Percentiles rank a stretch among this genome's conserved stretches.
Evolutionary conservation across 1,140 invertebrate genomes (phyloP).

Genomic region (Zeugodacus cucurbitae): DNA sequence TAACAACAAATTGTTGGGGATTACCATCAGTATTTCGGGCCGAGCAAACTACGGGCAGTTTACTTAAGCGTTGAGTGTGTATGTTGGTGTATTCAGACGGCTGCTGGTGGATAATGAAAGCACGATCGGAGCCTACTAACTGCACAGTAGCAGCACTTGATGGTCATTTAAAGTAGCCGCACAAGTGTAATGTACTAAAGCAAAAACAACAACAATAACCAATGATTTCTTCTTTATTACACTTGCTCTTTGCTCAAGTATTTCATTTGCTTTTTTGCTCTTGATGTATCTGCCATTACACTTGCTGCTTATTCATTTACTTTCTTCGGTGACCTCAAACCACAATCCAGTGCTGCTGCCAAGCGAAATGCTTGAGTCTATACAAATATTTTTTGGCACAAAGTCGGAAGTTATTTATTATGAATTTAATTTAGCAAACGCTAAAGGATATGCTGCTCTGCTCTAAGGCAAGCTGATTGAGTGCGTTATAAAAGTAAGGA

Average conservation of each 20-base stretch:
- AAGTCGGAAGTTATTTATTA: slow-evolving; percentile 23
- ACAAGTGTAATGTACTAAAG: neutral
- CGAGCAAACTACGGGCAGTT: neutral
- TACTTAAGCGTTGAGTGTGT: neutral
- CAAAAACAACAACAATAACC: neutral
- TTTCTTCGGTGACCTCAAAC: neutral
- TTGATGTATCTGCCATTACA: neutral
- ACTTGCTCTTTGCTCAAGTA: neutral
- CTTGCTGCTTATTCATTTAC: neutral
- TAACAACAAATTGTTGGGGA: slow-evolving; percentile 22
- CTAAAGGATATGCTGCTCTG: neutral
- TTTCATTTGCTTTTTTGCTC: neutral
- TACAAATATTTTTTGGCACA: neutral
- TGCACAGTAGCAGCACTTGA: neutral
- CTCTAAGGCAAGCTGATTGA: neutral
- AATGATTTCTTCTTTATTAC: neutral
- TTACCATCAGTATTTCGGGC: neutral
- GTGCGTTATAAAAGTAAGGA: neutral
- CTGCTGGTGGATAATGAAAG: neutral
- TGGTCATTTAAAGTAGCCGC: slow-evolving; percentile 23
- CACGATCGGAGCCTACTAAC: neutral
- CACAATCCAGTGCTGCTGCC: neutral
- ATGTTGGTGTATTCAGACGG: neutral
- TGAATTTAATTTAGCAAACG: slow-evolving; percentile 20
- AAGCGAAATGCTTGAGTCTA: slow-evolving; percentile 3